Evolutionary conservation across 2,113 vertebrate species (phyloP).

Genomic region (Gnathonemus echidnorhynchus): DNA sequence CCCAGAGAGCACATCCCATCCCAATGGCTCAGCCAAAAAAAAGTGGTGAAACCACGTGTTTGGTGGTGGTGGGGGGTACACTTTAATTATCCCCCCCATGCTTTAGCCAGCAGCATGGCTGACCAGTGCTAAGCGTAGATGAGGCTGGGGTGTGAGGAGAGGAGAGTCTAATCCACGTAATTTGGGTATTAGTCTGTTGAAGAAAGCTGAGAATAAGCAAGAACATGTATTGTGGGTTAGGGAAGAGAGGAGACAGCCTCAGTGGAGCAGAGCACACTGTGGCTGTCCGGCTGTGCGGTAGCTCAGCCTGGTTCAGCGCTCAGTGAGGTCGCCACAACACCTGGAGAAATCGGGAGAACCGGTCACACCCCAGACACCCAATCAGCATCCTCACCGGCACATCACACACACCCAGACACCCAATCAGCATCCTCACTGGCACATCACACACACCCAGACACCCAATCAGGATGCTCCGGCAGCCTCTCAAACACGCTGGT

Average conservation of each 20-base stretch:
- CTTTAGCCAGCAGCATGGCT: not conserved
- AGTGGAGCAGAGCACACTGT: slow-evolving; percentile 33
- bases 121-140: not conserved
- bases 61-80: not conserved
- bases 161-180: not conserved
- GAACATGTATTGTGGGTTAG: not conserved
- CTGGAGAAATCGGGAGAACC: slow-evolving; percentile 49
- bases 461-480: slow-evolving; percentile 44
- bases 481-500: not conserved
- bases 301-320: slow-evolving; percentile 48
- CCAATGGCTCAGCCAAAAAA: not conserved
- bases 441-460: slow-evolving; percentile 13
- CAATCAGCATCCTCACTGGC: slow-evolving; percentile 57
- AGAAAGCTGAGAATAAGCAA: not conserved
- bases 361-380: slow-evolving; percentile 53
- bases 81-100: not conserved
- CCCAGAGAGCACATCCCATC: not conserved
- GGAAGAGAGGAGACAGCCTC: slow-evolving; percentile 32
- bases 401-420: slow-evolving; percentile 10
- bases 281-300: slow-evolving; percentile 48
- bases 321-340: slow-evolving; percentile 53
- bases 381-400: slow-evolving; percentile 56
- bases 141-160: not conserved
- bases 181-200: not conserved
- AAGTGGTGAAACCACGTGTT: not conserved